A percentile compares a stretch with the other conserved stretches of the same genome.
phyloP scores from a whole-genome alignment of 2,888 invertebrate species.

The Stenolophus ochropezus region DNA sequence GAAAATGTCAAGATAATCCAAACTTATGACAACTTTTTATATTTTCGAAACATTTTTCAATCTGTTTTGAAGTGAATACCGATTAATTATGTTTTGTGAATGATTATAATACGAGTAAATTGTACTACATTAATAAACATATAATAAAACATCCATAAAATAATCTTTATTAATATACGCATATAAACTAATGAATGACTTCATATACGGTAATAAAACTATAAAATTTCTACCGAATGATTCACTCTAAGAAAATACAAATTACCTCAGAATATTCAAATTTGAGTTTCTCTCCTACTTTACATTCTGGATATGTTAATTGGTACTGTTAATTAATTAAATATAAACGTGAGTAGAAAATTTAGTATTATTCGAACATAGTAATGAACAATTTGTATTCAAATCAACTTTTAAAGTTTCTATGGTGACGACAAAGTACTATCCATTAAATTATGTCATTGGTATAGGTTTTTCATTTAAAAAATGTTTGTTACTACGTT shows the following conservation, averaged over 20 bases:
- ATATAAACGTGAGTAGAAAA: constrained; percentile 1
- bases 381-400: constrained; percentile 20
- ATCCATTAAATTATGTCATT: no score
- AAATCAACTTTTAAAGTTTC: not conserved
- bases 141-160: not conserved
- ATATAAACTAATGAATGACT: not conserved
- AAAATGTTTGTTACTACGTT: no score
- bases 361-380: not conserved
- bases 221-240: not conserved
- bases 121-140: no score
- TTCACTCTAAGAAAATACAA: constrained; percentile 1
- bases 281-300: constrained; percentile 3
- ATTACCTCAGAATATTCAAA: not conserved
- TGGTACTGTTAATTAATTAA: constrained; percentile 18
- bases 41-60: no score
- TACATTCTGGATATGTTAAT: constrained; percentile 15
- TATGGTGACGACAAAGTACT: not conserved
- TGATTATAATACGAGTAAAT: no score
- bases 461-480: not conserved
- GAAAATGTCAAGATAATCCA: no score
- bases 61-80: no score
- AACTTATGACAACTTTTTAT: no score
- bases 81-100: no score
- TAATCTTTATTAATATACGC: not conserved
- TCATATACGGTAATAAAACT: constrained; percentile 17